Conservation (phyloP, 2,797 vertebrate species). For the Clarias platycephalus region DNA sequence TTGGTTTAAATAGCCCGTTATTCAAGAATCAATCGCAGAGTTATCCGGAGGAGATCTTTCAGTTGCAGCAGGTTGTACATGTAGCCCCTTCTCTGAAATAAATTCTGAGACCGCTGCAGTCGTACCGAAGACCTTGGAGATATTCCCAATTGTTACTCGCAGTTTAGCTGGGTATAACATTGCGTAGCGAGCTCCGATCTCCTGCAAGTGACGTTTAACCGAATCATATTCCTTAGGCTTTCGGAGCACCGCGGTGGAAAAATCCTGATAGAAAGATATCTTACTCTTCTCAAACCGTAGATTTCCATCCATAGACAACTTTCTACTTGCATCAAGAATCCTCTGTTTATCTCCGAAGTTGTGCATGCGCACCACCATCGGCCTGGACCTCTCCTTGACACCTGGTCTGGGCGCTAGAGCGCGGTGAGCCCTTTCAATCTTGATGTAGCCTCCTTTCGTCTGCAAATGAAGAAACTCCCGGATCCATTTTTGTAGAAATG, state of each 20-base stretch:
- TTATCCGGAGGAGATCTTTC: too few species aligned
- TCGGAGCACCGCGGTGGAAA: neutral
- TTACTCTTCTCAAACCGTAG: neutral
- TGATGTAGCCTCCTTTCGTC: neutral
- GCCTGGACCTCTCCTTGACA: neutral
- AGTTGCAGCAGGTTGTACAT: too few species aligned
- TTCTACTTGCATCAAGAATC: neutral
- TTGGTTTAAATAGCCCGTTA: too few species aligned
- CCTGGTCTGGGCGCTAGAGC: neutral
- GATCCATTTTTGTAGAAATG: conserved; percentile 4
- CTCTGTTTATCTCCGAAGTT: neutral
- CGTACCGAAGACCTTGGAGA: too few species aligned
- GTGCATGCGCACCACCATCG: neutral
- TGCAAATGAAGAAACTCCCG: neutral
- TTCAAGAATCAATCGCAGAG: too few species aligned
- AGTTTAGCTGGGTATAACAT: too few species aligned
- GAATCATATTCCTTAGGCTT: neutral
- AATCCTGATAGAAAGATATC: conserved; percentile 16
- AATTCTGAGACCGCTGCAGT: too few species aligned
- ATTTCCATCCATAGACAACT: neutral
- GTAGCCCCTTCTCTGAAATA: too few species aligned
- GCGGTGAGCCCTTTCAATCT: conserved; percentile 16
- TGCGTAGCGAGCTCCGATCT: too few species aligned
- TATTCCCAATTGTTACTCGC: too few species aligned
- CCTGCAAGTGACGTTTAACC: neutral